Evolutionary conservation across 2,113 vertebrate genomes (phyloP), one percentile per base, ranked within the genome.

Genomic region (Centropristis striata): DNA sequence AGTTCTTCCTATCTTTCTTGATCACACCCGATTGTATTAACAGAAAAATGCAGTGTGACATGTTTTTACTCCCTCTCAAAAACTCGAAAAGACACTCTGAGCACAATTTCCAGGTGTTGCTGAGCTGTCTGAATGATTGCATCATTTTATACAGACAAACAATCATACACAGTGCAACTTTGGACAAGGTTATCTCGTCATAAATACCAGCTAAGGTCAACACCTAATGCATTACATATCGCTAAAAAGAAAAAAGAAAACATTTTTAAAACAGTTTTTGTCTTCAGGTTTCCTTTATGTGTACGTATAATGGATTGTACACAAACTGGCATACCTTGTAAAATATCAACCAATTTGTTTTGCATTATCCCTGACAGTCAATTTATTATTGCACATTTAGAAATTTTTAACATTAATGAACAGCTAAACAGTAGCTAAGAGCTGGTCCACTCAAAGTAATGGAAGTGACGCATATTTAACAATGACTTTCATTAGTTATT

Each of bases 81-180:
- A 57, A 23, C 47, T 54, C 15, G 12, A 72, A 78, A 71, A 23
- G 15, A 55, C 37, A 20, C 28, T 1, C 27, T 14, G 71, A 79
- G 68, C 27, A 75, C 63, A 14, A 53, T 65, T 71, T 51, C 51
- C n/a, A 80, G 59, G 47, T 46, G 21, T 81, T 73, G 50, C 79
- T 20, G 64, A 69, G 58, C 32, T 51, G 14, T 21, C 32, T n/a
- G 39, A 78, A 66, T 55, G 61, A 59, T 78, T 83, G 53, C 78
- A 81, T 90, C 67, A 76, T 75, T 47, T 88, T 44, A 28, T 49
- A 57, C 21, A 60, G 36, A 71, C 28, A 65, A 55, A 23, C 14
- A 66, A 32, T 21, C 14, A 51, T 41, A 12, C 11, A 21, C 21
- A 42, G 60, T 32, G 61, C 21, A 27, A 14, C 60, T 47, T 9